phyloP scores from a whole-genome alignment of 2,113 vertebrate genomes.

The Triplophysa rosa region DNA sequence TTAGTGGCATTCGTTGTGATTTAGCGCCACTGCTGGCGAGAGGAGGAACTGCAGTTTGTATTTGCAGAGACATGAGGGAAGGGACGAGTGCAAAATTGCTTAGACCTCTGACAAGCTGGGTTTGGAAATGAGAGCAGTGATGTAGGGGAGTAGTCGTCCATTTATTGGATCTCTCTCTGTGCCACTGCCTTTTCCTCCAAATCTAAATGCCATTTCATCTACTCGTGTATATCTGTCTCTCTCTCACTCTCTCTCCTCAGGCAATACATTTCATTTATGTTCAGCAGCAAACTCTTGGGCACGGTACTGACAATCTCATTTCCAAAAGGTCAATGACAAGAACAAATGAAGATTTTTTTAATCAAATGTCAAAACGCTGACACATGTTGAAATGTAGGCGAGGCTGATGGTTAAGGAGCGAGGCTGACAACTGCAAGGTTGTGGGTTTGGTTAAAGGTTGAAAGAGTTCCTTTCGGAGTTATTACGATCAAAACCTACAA shows the following conservation, averaged over 20 bases:
- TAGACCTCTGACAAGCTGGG: slow-evolving; percentile 16
- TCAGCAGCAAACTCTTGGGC: slow-evolving; percentile 17
- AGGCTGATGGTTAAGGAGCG: slow-evolving; percentile 1
- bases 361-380: slow-evolving; percentile 43
- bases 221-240: neutral
- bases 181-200: slow-evolving; percentile 10
- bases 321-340: slow-evolving; percentile 36
- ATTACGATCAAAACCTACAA: slow-evolving; percentile 1
- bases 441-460: neutral
- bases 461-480: neutral
- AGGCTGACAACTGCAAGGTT: slow-evolving; percentile 10
- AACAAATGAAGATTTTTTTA: slow-evolving; percentile 37
- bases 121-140: slow-evolving; percentile 20
- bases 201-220: slow-evolving; percentile 25
- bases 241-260: neutral
- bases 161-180: slow-evolving; percentile 27
- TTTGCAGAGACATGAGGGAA: neutral
- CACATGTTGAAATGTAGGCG: slow-evolving; percentile 32
- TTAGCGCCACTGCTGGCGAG: neutral
- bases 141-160: neutral
- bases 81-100: neutral
- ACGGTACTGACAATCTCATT: slow-evolving; percentile 2
- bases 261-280: slow-evolving; percentile 35
- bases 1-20: neutral
- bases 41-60: neutral